Conservation (phyloP, 1,140 invertebrate genomes). For the Heliconius congener region DNA sequence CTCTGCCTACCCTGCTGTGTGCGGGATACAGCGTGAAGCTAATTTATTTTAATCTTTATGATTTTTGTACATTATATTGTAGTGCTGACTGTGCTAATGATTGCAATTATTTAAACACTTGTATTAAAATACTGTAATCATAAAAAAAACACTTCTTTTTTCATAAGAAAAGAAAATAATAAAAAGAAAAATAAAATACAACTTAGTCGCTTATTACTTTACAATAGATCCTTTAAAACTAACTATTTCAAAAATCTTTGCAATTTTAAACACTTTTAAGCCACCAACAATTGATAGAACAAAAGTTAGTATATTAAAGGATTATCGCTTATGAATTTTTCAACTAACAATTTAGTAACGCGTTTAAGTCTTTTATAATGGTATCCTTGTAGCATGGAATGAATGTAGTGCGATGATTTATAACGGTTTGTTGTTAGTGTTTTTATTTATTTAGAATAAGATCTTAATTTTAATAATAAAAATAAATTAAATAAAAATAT, state of each 20-base stretch:
- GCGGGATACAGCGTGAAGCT: no score
- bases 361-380: slow-evolving; percentile 44
- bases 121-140: no score
- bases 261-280: background rate
- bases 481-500: background rate
- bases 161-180: no score
- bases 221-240: no score
- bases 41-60: no score
- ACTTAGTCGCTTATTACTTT: no score
- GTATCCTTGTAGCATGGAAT: background rate
- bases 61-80: no score
- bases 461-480: background rate
- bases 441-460: background rate
- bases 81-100: no score
- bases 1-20: no score
- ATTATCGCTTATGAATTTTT: background rate
- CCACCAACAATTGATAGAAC: background rate
- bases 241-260: background rate
- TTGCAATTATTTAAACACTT: no score
- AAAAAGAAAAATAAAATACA: no score
- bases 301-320: background rate
- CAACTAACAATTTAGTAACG: background rate
- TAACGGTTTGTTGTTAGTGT: background rate
- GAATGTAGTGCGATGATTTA: background rate
- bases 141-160: no score